Conservation (phyloP, 2,113 vertebrate species). For the Vidua macroura region DNA sequence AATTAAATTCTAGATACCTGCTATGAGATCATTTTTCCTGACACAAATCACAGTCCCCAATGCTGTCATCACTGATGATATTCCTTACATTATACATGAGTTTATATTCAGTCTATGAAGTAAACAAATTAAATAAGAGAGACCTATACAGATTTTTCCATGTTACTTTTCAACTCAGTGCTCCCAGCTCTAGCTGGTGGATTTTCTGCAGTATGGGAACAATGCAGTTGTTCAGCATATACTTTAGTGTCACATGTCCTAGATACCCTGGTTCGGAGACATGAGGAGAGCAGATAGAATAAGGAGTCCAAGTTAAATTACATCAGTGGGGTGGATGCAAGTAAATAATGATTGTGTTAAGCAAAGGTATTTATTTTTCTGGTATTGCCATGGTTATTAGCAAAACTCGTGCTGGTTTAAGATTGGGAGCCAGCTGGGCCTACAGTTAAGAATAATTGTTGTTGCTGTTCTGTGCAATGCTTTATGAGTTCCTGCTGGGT, state of each 20-base stretch:
- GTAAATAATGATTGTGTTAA: constrained; percentile 3
- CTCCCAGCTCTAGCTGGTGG: neutral
- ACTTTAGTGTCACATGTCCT: neutral
- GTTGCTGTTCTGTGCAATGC: neutral
- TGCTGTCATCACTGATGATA: neutral
- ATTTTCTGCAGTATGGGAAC: neutral
- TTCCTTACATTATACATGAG: neutral
- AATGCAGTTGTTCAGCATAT: neutral
- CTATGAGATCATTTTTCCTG: neutral
- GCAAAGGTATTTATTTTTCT: constrained; percentile 38
- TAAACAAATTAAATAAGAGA: neutral
- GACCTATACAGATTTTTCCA: neutral
- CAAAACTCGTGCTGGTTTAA: constrained; percentile 26
- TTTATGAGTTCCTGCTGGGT: neutral
- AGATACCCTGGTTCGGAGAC: neutral
- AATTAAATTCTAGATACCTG: neutral
- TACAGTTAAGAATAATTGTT: constrained; percentile 32
- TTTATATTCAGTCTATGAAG: neutral
- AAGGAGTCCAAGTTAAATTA: neutral
- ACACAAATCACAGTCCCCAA: neutral
- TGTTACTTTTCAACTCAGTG: neutral
- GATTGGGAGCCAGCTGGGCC: neutral
- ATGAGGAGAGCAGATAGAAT: neutral
- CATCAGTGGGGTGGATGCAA: neutral
- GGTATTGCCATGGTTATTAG: neutral